Percentiles rank a stretch among this genome's conserved stretches.
phyloP scores from a whole-genome alignment of 2,797 vertebrate species.

The Chiroxiphia lanceolata region DNA sequence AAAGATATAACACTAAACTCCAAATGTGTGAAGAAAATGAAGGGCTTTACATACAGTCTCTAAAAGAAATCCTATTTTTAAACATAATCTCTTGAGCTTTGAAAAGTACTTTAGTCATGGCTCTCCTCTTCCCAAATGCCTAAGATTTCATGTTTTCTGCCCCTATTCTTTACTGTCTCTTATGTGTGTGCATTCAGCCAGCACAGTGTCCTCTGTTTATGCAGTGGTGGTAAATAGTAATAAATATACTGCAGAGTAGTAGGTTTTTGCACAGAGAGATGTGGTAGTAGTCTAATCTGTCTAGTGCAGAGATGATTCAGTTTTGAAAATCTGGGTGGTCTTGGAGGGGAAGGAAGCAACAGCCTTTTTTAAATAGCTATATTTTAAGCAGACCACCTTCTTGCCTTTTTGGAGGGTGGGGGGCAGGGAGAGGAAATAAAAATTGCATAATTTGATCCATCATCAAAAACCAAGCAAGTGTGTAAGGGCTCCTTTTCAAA shows the following conservation, averaged over 20 bases:
- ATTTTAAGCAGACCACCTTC: constrained; percentile 6
- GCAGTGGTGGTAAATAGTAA: neutral
- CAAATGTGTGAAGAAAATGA: neutral
- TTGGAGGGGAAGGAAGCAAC: constrained; percentile 24
- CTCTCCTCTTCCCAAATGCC: neutral
- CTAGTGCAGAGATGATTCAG: neutral
- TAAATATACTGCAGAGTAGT: neutral
- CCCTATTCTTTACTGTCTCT: neutral
- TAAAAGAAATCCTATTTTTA: neutral
- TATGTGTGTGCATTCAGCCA: neutral
- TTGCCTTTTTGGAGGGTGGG: neutral
- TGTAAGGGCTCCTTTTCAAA: neutral
- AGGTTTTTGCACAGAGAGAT: neutral
- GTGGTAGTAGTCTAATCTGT: neutral
- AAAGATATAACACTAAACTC: neutral
- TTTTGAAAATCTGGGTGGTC: constrained; percentile 47
- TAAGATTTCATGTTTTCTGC: neutral
- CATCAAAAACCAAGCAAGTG: neutral
- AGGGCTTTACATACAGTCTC: neutral
- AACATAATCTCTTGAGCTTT: neutral
- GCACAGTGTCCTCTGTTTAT: neutral
- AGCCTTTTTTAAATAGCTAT: neutral
- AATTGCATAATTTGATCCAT: neutral
- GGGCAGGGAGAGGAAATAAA: neutral
- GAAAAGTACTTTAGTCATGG: neutral